These are phyloP conservation scores for Drosophila miranda DNA, from an alignment of 1,140 invertebrate species.

Conservation along the genomic window DNA sequence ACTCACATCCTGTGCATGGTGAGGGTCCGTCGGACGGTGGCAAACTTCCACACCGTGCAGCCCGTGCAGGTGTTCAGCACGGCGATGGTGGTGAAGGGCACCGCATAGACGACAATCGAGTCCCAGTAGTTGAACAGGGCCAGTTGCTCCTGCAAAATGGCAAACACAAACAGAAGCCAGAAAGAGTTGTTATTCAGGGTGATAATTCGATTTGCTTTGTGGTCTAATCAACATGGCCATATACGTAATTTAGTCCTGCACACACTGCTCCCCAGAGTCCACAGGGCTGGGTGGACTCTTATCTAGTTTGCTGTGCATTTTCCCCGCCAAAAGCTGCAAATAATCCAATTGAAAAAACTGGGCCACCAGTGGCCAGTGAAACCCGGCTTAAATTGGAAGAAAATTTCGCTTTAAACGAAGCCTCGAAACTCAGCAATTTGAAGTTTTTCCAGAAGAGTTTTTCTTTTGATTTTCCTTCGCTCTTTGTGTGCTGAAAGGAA, in stretches of 20 bases:
- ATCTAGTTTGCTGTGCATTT: slow-evolving; percentile 30
- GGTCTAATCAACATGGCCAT: slow-evolving; percentile 18
- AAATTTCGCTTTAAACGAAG: not conserved
- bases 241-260: slow-evolving; percentile 36
- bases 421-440: not conserved
- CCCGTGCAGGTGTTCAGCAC: slow-evolving; percentile 88
- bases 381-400: not conserved
- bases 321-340: not conserved
- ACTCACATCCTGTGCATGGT: slow-evolving; percentile 82
- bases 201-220: slow-evolving; percentile 29
- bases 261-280: not conserved
- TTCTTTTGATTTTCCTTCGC: no score
- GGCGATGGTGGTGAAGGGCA: slow-evolving; percentile 88
- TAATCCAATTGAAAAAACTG: slow-evolving; percentile 22
- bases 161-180: not conserved
- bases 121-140: slow-evolving; percentile 88
- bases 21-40: slow-evolving; percentile 83
- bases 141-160: slow-evolving; percentile 81
- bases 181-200: not conserved
- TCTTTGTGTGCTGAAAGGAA: not conserved
- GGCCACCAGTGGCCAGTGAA: not conserved
- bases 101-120: slow-evolving; percentile 87
- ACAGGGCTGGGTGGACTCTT: not conserved
- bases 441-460: not conserved
- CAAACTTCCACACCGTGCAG: slow-evolving; percentile 85